Conservation (phyloP, 2,113 vertebrate genomes). For the Serinus canaria region DNA sequence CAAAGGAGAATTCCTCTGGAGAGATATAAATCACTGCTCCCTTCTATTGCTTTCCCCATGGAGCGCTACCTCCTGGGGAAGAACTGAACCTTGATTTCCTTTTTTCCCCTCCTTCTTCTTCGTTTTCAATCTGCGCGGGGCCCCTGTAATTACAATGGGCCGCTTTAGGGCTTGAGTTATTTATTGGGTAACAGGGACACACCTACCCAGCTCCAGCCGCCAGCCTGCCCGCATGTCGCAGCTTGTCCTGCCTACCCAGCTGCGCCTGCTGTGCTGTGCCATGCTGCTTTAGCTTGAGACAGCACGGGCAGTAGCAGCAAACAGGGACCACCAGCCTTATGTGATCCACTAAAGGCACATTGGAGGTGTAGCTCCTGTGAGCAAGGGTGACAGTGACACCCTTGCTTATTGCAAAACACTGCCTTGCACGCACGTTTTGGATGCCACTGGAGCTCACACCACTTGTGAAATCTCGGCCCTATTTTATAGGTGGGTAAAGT, state of each 20-base stretch:
- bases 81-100: conserved; percentile 48
- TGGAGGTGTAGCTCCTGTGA: neutral
- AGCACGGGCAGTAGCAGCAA: neutral
- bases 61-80: conserved; percentile 41
- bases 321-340: neutral
- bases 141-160: conserved; percentile 57
- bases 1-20: conserved; percentile 47
- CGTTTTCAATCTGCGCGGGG: conserved; percentile 44
- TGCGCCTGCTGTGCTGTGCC: neutral
- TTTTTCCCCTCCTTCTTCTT: conserved; percentile 22
- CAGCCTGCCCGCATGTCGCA: neutral
- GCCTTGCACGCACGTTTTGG: fast-evolving
- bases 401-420: neutral
- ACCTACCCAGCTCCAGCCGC: conserved; percentile 16
- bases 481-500: neutral
- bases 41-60: neutral
- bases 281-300: neutral
- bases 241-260: conserved; percentile 22
- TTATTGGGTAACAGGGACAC: conserved; percentile 61
- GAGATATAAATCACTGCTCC: conserved; percentile 44
- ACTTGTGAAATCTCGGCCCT: neutral
- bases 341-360: too few relatives aligned
- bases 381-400: fast-evolving
- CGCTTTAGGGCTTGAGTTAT: conserved; percentile 57
- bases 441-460: neutral